A percentile compares a stretch with the other conserved stretches of the same genome.
Conservation (phyloP, 2,797 vertebrate species). For the Myotis myotis region DNA sequence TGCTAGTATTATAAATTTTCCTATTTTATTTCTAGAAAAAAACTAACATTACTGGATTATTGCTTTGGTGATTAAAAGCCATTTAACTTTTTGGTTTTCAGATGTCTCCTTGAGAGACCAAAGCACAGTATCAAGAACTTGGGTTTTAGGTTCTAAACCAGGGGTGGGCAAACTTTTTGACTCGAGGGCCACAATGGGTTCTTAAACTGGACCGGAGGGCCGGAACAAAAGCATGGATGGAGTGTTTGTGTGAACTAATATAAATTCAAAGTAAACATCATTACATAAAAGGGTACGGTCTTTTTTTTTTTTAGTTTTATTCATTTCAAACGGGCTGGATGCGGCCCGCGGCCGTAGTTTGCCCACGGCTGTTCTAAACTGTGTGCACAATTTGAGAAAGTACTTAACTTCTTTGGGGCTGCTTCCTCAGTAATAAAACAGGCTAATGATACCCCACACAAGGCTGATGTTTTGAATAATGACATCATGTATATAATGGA, state of each 20-base stretch:
- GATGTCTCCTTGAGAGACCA: background rate
- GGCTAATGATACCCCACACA: background rate
- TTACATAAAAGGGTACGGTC: no score
- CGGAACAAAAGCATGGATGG: no score
- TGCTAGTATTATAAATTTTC: constrained; percentile 11
- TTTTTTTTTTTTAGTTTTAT: no score
- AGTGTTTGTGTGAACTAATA: no score
- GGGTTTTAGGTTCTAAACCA: constrained; percentile 33
- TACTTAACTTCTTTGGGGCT: constrained; percentile 38
- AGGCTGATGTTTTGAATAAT: background rate
- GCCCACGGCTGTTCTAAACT: no score
- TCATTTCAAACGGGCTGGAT: no score
- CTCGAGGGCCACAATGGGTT: no score
- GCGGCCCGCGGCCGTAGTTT: no score
- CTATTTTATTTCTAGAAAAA: constrained; percentile 48
- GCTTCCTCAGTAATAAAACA: constrained; percentile 43
- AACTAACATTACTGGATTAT: background rate
- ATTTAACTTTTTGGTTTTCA: constrained; percentile 43
- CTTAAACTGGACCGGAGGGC: no score
- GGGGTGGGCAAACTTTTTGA: no score
- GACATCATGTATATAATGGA: background rate
- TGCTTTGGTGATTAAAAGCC: constrained; percentile 55
- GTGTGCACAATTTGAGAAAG: background rate
- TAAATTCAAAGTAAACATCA: no score
- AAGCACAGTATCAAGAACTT: background rate